Base-by-base conservation (phyloP, 2,888 invertebrate species). In the Orthosia gothica region DNA sequence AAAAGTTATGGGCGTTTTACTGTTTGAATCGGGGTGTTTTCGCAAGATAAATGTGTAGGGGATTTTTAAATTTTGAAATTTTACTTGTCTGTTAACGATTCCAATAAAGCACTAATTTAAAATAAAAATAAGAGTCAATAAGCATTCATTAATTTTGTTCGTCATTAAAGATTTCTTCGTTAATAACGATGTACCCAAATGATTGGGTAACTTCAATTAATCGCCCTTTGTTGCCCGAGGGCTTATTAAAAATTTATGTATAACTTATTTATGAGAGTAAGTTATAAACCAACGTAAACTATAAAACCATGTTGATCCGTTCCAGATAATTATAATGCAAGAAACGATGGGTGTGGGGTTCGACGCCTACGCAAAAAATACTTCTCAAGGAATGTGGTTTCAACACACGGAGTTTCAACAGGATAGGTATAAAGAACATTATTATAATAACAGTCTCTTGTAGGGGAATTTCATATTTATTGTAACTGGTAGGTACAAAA, bases 311-410 rank as follows among this genome's bases (percentile, higher is more conserved):
- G 86, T 74, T 88, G 88, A 89, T 89, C 88, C 85, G 86, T 88
- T 83, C 84, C 83, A 85, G 83, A 86, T 88, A 89, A 90, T 89
- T 89, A 90, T 88, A 85, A 87, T 86, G 85, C 81, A 76, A 83
- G 81, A 85, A 87, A 86, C 83, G 84, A 84, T 73, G 79, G 86
- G 88, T 74, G 83, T 87, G 87, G 84, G 86, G 86, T 73, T 82
- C 78, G 77, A 85, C 88, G 82, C 91, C 91, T 81, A 91, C 91
- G 83, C 86, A 79, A 80, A 85, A 84, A 79, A 70, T 78, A 81
- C 79, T 67, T 70, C 69, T 50, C 20, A 50, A 81, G 82, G 87
- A 87, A 87, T 87, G 87, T 74, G 74, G 87, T 84, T 79, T 66
- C 79, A 78, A 73, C 80, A 79, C n/a, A n/a, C n/a, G n/a, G n/a